phyloP scores from a whole-genome alignment of 2,888 invertebrate species.

The Apoda limacodes region DNA sequence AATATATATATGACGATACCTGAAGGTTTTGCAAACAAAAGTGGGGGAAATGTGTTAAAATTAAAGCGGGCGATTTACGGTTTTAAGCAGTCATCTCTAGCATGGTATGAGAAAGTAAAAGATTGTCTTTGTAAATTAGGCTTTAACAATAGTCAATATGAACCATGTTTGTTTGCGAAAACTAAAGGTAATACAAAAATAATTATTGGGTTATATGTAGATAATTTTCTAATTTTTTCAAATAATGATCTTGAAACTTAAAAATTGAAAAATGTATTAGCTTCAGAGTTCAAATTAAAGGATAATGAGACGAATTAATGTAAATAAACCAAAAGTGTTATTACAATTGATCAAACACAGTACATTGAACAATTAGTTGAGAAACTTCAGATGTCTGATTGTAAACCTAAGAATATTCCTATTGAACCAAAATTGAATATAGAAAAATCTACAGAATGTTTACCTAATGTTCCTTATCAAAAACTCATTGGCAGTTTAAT shows the following conservation, averaged over 20 bases:
- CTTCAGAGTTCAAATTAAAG: constrained; percentile 9
- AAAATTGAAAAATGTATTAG: constrained; percentile 3
- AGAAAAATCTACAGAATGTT: constrained; percentile 6
- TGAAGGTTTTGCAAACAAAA: constrained; percentile 13
- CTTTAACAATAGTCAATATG: no score
- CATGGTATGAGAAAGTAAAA: no score
- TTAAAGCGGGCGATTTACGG: constrained; percentile 6
- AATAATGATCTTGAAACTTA: constrained; percentile 6
- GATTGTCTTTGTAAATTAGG: no score
- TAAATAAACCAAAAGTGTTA: constrained; percentile 4
- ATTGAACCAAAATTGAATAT: constrained; percentile 9
- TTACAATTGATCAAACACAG: constrained; percentile 5
- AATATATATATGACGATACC: constrained; percentile 10
- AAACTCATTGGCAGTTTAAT: no score
- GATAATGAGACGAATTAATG: constrained; percentile 7
- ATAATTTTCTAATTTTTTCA: constrained; percentile 11
- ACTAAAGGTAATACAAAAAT: constrained; percentile 4
- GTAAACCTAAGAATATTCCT: constrained; percentile 5
- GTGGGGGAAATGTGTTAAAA: constrained; percentile 12
- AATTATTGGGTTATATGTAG: constrained; percentile 10
- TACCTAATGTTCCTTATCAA: constrained; percentile 5
- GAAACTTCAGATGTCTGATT: constrained; percentile 4
- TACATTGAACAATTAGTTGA: constrained; percentile 6
- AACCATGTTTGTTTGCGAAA: constrained; percentile 9
- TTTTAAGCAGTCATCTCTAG: constrained; percentile 6